A percentile compares a stretch with the other conserved stretches of the same genome.
Conservation (phyloP, 2,888 invertebrate species). For the Drosophila niveifrons region DNA sequence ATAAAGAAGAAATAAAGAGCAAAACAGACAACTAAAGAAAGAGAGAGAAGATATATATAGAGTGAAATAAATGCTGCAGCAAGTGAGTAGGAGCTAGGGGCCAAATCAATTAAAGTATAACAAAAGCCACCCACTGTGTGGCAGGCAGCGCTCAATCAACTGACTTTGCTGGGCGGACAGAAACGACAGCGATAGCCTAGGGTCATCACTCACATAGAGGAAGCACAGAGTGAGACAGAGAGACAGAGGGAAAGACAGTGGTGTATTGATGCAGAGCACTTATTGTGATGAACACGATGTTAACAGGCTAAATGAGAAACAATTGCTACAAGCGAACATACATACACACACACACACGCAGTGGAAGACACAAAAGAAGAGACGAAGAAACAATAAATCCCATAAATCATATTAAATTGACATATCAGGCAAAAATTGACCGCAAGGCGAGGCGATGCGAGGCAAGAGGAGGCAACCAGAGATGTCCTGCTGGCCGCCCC, state of each 20-base stretch:
- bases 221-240: constrained; percentile 28
- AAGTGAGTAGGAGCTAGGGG: constrained; percentile 27
- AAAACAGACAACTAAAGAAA: neutral
- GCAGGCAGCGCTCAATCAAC: constrained; percentile 70
- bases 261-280: constrained; percentile 57
- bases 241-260: constrained; percentile 13
- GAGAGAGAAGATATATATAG: neutral
- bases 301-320: constrained; percentile 80
- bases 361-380: constrained; percentile 27
- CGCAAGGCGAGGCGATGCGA: constrained; percentile 58
- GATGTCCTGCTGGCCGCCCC: constrained; percentile 21
- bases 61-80: neutral
- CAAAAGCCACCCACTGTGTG: constrained; percentile 58
- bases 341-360: constrained; percentile 28
- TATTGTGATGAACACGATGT: constrained; percentile 78
- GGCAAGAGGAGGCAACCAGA: constrained; percentile 1
- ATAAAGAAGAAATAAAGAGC: neutral
- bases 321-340: constrained; percentile 68
- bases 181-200: constrained; percentile 55
- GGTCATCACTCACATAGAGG: constrained; percentile 72
- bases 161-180: constrained; percentile 29
- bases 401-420: constrained; percentile 81
- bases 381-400: constrained; percentile 74
- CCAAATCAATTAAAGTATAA: constrained; percentile 75
- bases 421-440: constrained; percentile 78